Conservation (phyloP, 2,113 vertebrate genomes). For the Reinhardtius hippoglossoides region DNA sequence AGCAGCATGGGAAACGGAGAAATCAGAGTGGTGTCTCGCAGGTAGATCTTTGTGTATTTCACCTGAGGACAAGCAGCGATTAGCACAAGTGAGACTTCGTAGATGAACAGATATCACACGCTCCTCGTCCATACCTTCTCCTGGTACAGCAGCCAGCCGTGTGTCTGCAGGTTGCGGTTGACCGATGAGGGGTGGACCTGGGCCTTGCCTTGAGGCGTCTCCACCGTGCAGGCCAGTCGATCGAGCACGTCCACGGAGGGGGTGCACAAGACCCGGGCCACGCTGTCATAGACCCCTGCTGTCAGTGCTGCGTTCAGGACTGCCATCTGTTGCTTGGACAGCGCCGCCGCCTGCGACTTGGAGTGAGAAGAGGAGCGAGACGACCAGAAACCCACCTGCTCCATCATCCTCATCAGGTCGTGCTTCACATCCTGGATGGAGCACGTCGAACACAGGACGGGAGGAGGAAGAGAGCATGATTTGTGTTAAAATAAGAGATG, state of each 20-base stretch:
- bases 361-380: conserved; percentile 45
- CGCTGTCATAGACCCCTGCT: conserved; percentile 93
- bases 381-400: conserved; percentile 89
- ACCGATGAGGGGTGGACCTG: conserved; percentile 96
- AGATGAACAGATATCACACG: not conserved
- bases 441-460: not conserved
- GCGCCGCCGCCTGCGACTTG: conserved; percentile 34
- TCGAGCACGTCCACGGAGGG: conserved; percentile 92
- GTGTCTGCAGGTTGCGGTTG: conserved; percentile 90
- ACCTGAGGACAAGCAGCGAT: conserved; percentile 81
- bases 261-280: conserved; percentile 88
- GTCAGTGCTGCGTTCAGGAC: conserved; percentile 91
- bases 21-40: conserved; percentile 92
- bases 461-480: not conserved
- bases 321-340: conserved; percentile 85
- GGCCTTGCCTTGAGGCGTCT: conserved; percentile 94
- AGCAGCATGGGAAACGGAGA: conserved; percentile 94
- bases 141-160: conserved; percentile 97
- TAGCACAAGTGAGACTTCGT: not conserved
- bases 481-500: not conserved
- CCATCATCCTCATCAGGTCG: conserved; percentile 92
- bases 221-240: conserved; percentile 87
- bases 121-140: conserved; percentile 87
- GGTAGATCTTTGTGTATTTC: conserved; percentile 92
- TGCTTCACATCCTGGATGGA: conserved; percentile 89